Evolutionary conservation across 35 echinoderm and acorn worm species (phyloP).

Genomic region (Lytechinus pictus): DNA sequence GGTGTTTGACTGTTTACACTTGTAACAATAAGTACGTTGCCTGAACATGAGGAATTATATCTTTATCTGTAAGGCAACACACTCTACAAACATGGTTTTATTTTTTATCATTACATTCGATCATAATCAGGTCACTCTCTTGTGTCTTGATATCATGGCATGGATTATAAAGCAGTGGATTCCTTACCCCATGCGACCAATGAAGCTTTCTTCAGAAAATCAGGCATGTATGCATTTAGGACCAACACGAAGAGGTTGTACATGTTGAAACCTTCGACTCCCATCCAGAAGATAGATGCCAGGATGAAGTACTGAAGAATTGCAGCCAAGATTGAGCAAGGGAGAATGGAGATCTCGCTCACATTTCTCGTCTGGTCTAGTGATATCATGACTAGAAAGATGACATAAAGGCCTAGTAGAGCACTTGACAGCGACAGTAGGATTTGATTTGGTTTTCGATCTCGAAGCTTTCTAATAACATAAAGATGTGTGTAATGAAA

Average conservation of each 20-base stretch:
- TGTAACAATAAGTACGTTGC: too few relatives aligned
- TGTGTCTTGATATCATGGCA: too few relatives aligned
- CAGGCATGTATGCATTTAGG: slow-evolving; percentile 44
- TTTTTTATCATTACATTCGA: too few relatives aligned
- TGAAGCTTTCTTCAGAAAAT: slow-evolving; percentile 70
- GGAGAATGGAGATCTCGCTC: not conserved
- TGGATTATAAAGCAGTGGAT: not conserved
- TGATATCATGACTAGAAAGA: slow-evolving; percentile 39
- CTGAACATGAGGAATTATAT: too few relatives aligned
- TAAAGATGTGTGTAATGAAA: too few relatives aligned
- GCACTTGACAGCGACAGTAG: slow-evolving; percentile 44
- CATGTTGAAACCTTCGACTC: slow-evolving; percentile 63
- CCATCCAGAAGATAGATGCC: slow-evolving; percentile 67
- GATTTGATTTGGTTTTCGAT: slow-evolving; percentile 57
- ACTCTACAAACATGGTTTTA: too few relatives aligned
- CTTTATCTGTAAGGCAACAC: not conserved
- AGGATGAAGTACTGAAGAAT: slow-evolving; percentile 71
- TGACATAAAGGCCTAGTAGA: slow-evolving; percentile 61
- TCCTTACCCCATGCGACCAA: slow-evolving; percentile 67
- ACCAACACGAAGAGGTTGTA: slow-evolving; percentile 66
- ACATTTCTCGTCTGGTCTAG: not conserved
- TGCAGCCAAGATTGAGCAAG: slow-evolving; percentile 54
- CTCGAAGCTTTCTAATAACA: slow-evolving; percentile 55
- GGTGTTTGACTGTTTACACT: too few relatives aligned
- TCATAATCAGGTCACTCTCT: too few relatives aligned